phyloP scores from a whole-genome alignment of 2,888 invertebrate species.

The Leucophora obtusa region DNA sequence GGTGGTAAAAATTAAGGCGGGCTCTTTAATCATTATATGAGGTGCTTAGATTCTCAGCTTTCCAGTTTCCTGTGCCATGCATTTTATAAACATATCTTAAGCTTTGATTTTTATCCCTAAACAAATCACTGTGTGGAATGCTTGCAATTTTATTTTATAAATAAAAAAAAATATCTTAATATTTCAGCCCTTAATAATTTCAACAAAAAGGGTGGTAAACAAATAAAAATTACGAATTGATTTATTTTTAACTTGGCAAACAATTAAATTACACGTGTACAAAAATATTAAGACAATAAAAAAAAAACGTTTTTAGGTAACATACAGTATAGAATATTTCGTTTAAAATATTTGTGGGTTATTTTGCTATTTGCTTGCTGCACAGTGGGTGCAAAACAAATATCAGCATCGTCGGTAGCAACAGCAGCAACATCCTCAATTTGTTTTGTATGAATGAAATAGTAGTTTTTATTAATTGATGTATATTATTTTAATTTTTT shows the following conservation, averaged over 20 bases:
- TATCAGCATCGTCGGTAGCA: slow-evolving; percentile 1
- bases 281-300: background rate
- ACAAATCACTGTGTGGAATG: too few species aligned
- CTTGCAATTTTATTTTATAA: too few species aligned
- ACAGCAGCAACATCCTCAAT: slow-evolving; percentile 3
- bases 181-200: slow-evolving; percentile 42
- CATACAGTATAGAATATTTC: background rate
- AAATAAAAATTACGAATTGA: slow-evolving; percentile 10
- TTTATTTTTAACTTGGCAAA: slow-evolving; percentile 30
- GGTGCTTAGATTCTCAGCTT: too few species aligned
- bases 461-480: slow-evolving; percentile 57
- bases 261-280: slow-evolving; percentile 20
- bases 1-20: too few species aligned
- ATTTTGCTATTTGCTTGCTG: slow-evolving; percentile 6
- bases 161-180: too few species aligned
- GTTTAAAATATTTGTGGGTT: background rate
- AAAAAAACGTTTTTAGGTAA: background rate
- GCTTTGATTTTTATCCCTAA: too few species aligned
- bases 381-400: slow-evolving; percentile 52
- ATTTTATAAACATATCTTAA: too few species aligned
- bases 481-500: slow-evolving; percentile 47
- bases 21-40: too few species aligned
- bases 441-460: slow-evolving; percentile 58
- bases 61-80: too few species aligned
- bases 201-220: background rate